Conservation (phyloP, 2,797 vertebrate species). For the Hoplostethus mediterraneus region DNA sequence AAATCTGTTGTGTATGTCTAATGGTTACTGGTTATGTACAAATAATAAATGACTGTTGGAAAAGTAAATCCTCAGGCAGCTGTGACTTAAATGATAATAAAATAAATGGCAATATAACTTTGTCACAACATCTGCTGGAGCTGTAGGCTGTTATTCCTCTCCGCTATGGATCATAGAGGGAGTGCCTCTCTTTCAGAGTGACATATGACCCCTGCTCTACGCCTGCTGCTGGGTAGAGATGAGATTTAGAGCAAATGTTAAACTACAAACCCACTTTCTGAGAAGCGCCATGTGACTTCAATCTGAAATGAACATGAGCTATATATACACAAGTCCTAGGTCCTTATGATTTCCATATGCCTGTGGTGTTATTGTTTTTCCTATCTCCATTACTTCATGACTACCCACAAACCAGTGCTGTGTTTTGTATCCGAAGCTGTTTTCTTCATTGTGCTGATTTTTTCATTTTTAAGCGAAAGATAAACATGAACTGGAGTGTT, state of each 20-base stretch:
- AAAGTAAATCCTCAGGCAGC: constrained; percentile 55
- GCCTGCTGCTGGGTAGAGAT: constrained; percentile 73
- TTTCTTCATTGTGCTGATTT: constrained; percentile 52
- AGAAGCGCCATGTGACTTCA: constrained; percentile 78
- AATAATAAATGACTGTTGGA: constrained; percentile 59
- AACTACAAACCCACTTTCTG: constrained; percentile 70
- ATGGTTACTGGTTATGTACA: constrained; percentile 40
- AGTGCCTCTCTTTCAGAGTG: constrained; percentile 51
- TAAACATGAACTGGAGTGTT: constrained; percentile 59
- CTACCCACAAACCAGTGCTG: constrained; percentile 52
- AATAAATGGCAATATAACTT: constrained; percentile 50
- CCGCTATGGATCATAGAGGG: constrained; percentile 54
- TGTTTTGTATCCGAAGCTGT: constrained; percentile 49
- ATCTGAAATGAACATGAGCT: constrained; percentile 78
- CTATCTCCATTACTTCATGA: constrained; percentile 77
- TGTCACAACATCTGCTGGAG: constrained; percentile 69
- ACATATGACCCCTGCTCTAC: constrained; percentile 66
- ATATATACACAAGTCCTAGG: constrained; percentile 73
- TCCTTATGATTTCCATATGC: constrained; percentile 87
- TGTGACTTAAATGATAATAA: constrained; percentile 64
- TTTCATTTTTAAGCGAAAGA: constrained; percentile 61
- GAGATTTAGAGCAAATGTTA: constrained; percentile 73
- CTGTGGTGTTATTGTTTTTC: constrained; percentile 79
- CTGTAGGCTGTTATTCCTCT: constrained; percentile 16
- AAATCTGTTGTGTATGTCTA: constrained; percentile 42